These are phyloP conservation scores for Caenorhabditis tropicalis DNA, from an alignment of 1,140 invertebrate genomes.

Conservation along the genomic window DNA sequence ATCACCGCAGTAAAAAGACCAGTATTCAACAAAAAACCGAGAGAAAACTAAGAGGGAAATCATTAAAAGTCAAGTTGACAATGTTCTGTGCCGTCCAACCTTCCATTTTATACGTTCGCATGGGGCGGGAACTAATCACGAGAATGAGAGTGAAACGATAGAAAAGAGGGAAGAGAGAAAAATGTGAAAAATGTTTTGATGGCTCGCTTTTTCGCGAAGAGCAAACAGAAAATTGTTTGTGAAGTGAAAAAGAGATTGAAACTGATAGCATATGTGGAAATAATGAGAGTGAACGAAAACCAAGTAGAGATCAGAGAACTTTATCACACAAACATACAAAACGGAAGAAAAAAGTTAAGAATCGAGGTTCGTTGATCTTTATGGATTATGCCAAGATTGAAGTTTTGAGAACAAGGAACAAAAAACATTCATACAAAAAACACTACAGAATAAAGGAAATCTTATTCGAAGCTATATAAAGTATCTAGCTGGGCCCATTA, in stretches of 20 bases:
- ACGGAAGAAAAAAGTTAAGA: background rate
- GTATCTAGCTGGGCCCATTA: too few relatives aligned
- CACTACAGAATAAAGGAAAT: too few relatives aligned
- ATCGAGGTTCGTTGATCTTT: background rate
- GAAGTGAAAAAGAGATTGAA: background rate
- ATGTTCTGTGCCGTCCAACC: background rate
- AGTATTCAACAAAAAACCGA: background rate
- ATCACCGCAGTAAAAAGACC: constrained; percentile 11
- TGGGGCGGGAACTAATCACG: constrained; percentile 23
- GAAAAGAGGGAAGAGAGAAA: background rate
- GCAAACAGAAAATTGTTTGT: constrained; percentile 28
- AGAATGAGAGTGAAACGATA: background rate
- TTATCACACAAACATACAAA: background rate
- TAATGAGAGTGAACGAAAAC: background rate
- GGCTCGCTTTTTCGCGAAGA: constrained; percentile 34
- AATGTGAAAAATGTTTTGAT: constrained; percentile 27
- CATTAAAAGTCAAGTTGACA: background rate
- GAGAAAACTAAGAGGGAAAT: background rate
- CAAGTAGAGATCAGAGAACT: background rate
- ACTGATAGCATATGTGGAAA: constrained; percentile 23
- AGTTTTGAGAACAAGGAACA: too few relatives aligned
- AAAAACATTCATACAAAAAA: background rate
- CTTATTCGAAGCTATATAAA: too few relatives aligned
- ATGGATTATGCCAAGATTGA: background rate
- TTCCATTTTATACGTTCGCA: constrained; percentile 32